Base-by-base conservation (phyloP, 2,113 vertebrate species). In the Ageneiosus marmoratus region DNA sequence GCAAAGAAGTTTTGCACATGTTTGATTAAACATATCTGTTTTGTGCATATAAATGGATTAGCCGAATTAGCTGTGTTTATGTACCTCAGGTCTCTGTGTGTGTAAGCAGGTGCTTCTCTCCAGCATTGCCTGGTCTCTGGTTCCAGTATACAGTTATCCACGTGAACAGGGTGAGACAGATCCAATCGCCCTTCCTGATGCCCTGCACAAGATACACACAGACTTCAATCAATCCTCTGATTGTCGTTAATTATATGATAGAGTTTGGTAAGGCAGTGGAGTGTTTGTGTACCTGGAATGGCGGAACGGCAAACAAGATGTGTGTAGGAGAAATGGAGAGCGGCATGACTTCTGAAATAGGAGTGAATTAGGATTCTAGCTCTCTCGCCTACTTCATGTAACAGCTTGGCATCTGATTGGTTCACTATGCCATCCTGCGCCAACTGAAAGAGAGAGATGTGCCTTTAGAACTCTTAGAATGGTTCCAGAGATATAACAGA, bases 71-170 rank as follows among this genome's bases (percentile, higher is more conserved):
- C n/a, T 62, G 27, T 77, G 46, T 41, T 29, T 53, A 32, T 29
- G 27, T 50, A 98, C 97, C 98, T 99, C 85, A 97, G 96, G 91
- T 99, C 98, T 87, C 98, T 93, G 91, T 97, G 96, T 58, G 94
- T 93, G 5, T 98, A 98, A 4, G 98, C 98, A 13, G 98, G 98
- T 0, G 96, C 94, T 56, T 99, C 98, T 84, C 83, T 96, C 97
- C 97, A 99, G 86, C 98, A 99, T 50, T 96, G 95, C 1, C 95
- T 95, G 0, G 95, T 96, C 53, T 98, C 97, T 0, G 97, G 96
- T 89, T 99, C 98, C 87, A 99, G 94, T 58, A 99, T 92, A 84
- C 98, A 99, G 89, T 99, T 99, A 92, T 99, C 97, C 53, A 96
- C 97, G 0, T 99, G 98, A 32, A 99, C 96, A 0, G 97, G 97